Base-by-base conservation (phyloP, 2,797 vertebrate species). In the Chromobotia macracanthus region DNA sequence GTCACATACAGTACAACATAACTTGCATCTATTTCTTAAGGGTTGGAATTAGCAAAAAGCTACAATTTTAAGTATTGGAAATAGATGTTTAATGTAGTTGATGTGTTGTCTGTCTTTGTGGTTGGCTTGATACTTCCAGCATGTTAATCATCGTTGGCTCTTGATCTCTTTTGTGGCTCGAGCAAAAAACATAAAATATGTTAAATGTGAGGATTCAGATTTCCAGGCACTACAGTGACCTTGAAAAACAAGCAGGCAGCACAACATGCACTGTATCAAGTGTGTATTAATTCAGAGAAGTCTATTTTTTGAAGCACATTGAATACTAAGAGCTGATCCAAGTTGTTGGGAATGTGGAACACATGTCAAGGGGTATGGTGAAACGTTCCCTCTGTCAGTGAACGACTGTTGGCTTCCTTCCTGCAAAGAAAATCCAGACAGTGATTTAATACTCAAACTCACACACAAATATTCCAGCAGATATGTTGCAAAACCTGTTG, bases 381-480 rank as follows among this genome's bases (percentile, higher is more conserved):
- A 78, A 72, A 65, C 76, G 77, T 79, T 75, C 80, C 11, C 53
- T 19, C 16, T 44, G 79, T 38, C 38, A 78, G 35, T 51, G 7
- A 25, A 5, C 41, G 75, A 70, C 79, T 75, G 46, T 79, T 89
- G 84, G 84, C 86, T 72, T 86, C 21, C 61, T 84, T 87, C 82
- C 84, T 85, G 53, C 72, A 19, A 85, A 88, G 67, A 35, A 35
- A 28, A 67, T 78, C 80, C 84, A 51, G 84, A 48, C 56, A 70
- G 69, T 56, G 81, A 86, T 87, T 83, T 73, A 82, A 78, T 13
- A 25, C 74, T 80, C 73, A 82, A 64, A 60, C 82, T 69, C 56
- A 71, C 76, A 77, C 82, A 71, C 21, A 87, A 81, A 83, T 85
- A 75, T 88, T 87, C 85, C 85, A 75, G 66, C 50, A 77, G 75